Conservation (phyloP, 2,113 vertebrate genomes). For the Chionodraco myersi region DNA sequence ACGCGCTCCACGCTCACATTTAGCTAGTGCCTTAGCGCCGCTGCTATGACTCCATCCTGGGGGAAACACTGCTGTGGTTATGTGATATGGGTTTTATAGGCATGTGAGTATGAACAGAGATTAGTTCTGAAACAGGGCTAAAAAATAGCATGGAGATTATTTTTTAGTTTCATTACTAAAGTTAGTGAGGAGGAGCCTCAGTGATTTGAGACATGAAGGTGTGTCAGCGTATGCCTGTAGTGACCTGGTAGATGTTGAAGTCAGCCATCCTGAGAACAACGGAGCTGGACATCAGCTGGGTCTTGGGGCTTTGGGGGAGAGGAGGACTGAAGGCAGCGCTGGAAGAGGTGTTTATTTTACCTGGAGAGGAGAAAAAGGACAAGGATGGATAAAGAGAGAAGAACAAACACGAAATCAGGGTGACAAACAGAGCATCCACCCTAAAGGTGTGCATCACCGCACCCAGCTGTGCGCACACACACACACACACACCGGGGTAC, state of each 20-base stretch:
- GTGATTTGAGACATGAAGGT: too few species aligned
- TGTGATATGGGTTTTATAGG: too few species aligned
- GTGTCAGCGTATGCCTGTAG: not conserved
- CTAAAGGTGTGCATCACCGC: conserved; percentile 74
- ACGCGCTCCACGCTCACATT: too few species aligned
- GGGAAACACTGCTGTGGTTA: too few species aligned
- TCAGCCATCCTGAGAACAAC: conserved; percentile 96
- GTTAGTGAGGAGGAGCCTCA: too few species aligned
- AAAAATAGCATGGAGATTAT: too few species aligned
- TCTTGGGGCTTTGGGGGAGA: conserved; percentile 85
- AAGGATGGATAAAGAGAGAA: not conserved
- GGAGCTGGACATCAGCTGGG: conserved; percentile 96
- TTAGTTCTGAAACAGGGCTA: too few species aligned
- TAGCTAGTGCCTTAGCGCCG: too few species aligned
- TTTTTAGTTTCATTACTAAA: too few species aligned
- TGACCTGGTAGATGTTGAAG: conserved; percentile 98
- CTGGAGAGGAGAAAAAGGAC: conserved; percentile 51
- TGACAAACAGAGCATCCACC: conserved; percentile 26
- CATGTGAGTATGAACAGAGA: too few species aligned
- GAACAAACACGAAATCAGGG: conserved; percentile 17
- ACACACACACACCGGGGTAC: conserved; percentile 78
- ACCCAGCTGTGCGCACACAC: conserved; percentile 72
- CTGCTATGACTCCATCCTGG: too few species aligned
- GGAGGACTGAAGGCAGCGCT: conserved; percentile 83
- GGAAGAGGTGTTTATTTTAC: conserved; percentile 83